These are phyloP conservation scores for Acleris cristana DNA, from an alignment of 2,888 invertebrate genomes.

Conservation along the genomic window DNA sequence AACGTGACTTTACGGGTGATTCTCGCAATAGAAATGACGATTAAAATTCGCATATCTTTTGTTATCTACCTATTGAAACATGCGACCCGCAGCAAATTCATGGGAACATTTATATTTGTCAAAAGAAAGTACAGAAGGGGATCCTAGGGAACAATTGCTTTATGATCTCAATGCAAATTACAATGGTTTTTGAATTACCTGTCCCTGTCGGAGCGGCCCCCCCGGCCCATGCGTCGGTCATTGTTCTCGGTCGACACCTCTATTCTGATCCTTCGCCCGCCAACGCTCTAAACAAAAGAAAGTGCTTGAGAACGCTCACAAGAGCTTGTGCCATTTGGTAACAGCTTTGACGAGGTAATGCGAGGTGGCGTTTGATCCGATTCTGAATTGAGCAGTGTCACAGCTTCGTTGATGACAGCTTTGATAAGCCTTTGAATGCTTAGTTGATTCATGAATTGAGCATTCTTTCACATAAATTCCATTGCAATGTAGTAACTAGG, in stretches of 20 bases:
- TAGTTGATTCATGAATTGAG: too few relatives aligned
- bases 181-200: conserved; percentile 55
- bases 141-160: neutral
- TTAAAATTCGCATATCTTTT: conserved; percentile 12
- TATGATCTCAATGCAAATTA: neutral
- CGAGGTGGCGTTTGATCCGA: too few relatives aligned
- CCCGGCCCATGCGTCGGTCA: conserved; percentile 86
- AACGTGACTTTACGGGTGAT: conserved; percentile 17
- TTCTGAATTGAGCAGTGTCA: too few relatives aligned
- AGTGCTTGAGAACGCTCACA: conserved; percentile 6
- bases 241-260: conserved; percentile 90
- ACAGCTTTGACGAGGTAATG: neutral
- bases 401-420: too few relatives aligned
- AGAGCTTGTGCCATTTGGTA: neutral
- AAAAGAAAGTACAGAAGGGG: conserved; percentile 16
- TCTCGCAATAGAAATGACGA: neutral
- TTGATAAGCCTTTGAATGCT: too few relatives aligned
- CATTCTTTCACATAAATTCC: too few relatives aligned
- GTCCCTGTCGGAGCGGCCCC: conserved; percentile 76
- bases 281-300: conserved; percentile 84
- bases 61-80: neutral
- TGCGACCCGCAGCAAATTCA: conserved; percentile 18
- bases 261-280: conserved; percentile 90
- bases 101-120: conserved; percentile 17
- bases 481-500: too few relatives aligned